These are phyloP conservation scores for Acleris literana DNA, from an alignment of 2,888 invertebrate species.

Conservation along the genomic window DNA sequence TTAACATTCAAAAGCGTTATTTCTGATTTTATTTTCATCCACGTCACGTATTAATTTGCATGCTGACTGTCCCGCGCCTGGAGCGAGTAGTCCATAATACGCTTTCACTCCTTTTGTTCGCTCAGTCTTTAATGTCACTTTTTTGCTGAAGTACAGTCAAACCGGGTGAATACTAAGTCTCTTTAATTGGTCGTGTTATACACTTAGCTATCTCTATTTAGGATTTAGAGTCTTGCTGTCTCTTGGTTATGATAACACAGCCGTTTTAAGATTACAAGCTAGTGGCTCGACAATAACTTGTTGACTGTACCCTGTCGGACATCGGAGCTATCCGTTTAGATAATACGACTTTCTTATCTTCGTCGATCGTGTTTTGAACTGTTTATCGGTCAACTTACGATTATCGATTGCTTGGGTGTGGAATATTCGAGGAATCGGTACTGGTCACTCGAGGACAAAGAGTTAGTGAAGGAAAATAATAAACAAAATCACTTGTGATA, in stretches of 20 bases:
- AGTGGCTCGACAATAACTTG: too few relatives aligned
- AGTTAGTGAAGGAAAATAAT: too few relatives aligned
- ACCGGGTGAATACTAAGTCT: too few relatives aligned
- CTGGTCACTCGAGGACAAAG: not conserved
- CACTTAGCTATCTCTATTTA: too few relatives aligned
- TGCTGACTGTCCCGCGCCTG: conserved; percentile 23
- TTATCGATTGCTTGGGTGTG: conserved; percentile 35
- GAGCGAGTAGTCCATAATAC: conserved; percentile 41
- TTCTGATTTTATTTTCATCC: conserved; percentile 18
- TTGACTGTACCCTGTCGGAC: conserved; percentile 55
- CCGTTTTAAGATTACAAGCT: too few relatives aligned
- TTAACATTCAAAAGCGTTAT: not conserved
- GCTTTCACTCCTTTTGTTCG: conserved; percentile 77
- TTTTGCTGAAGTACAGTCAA: conserved; percentile 55
- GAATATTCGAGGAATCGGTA: not conserved
- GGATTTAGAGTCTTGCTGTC: too few relatives aligned
- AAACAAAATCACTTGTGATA: too few relatives aligned
- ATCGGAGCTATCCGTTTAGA: conserved; percentile 57
- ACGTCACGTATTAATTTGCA: conserved; percentile 12
- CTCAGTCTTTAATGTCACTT: conserved; percentile 55
- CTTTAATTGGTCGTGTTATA: too few relatives aligned
- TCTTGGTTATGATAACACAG: too few relatives aligned
- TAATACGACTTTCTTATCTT: conserved; percentile 64
- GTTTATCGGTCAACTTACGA: conserved; percentile 53
- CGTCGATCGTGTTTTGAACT: conserved; percentile 52